Evolutionary conservation across 2,888 invertebrate genomes (phyloP).

Genomic region (Bimastos eiseni): DNA sequence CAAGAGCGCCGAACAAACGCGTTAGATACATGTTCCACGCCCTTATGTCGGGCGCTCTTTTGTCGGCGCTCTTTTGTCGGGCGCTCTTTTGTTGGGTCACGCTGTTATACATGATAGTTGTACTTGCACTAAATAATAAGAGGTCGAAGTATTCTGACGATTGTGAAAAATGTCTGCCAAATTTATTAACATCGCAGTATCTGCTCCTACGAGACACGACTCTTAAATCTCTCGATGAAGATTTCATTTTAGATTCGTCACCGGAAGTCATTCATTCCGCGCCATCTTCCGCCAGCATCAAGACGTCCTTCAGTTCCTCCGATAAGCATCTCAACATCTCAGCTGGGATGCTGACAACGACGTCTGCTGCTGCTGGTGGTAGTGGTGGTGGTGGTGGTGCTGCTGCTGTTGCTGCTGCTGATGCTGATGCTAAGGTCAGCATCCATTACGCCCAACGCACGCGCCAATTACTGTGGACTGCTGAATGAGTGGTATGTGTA

Average conservation of each 20-base stretch:
- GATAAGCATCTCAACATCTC: background rate
- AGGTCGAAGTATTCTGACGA: background rate
- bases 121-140: background rate
- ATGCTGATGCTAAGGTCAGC: background rate
- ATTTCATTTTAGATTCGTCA: conserved; percentile 13
- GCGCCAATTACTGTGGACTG: background rate
- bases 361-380: background rate
- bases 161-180: background rate
- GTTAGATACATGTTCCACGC: no score
- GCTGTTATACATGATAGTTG: background rate
- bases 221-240: background rate
- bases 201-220: background rate
- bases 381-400: background rate
- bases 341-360: background rate
- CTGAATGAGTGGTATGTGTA: background rate
- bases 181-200: background rate
- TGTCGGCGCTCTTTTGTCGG: no score
- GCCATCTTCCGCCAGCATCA: conserved; percentile 1
- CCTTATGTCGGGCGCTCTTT: no score
- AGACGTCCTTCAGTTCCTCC: background rate
- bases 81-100: no score
- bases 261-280: conserved; percentile 4
- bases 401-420: background rate
- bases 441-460: background rate
- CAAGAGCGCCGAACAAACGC: no score